Evolutionary conservation across 2,797 vertebrate species (phyloP).

Genomic region (Coccyzus lansbergi): DNA sequence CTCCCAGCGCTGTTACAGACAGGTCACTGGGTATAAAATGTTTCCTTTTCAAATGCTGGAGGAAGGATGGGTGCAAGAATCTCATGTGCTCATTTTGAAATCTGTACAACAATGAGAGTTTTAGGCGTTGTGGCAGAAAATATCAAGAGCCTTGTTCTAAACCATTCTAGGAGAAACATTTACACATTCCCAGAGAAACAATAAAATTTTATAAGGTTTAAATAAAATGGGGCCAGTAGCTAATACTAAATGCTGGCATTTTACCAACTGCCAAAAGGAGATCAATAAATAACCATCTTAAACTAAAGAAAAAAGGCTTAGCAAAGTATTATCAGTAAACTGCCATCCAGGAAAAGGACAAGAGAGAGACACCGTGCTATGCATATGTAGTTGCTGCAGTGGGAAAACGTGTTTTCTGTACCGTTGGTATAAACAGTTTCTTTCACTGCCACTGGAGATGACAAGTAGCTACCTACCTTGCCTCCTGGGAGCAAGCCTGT

Average conservation of each 20-base stretch:
- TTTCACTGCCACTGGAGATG: neutral
- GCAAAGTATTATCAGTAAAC: neutral
- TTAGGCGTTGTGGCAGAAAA: constrained; percentile 47
- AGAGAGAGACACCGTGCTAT: neutral
- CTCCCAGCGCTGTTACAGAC: neutral
- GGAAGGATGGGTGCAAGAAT: neutral
- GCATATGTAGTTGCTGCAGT: neutral
- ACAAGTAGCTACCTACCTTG: rapidly evolving
- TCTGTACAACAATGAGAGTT: neutral
- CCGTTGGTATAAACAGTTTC: rapidly evolving
- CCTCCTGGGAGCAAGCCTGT: rapidly evolving
- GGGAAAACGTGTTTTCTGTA: rapidly evolving
- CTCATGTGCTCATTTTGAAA: neutral
- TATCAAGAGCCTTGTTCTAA: neutral
- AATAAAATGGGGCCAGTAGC: constrained; percentile 36
- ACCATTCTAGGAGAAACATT: constrained; percentile 39
- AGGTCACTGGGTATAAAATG: neutral
- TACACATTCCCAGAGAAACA: constrained; percentile 33
- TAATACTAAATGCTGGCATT: constrained; percentile 2
- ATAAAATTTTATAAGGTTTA: constrained; percentile 53
- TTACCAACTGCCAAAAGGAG: constrained; percentile 26
- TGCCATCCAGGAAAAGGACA: neutral
- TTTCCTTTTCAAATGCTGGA: neutral
- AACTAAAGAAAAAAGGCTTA: neutral
- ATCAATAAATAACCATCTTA: constrained; percentile 51